Evolutionary conservation across 2,888 invertebrate genomes (phyloP), one percentile per base, ranked within the genome.

Genomic region (Tetragonula carbonaria): DNA sequence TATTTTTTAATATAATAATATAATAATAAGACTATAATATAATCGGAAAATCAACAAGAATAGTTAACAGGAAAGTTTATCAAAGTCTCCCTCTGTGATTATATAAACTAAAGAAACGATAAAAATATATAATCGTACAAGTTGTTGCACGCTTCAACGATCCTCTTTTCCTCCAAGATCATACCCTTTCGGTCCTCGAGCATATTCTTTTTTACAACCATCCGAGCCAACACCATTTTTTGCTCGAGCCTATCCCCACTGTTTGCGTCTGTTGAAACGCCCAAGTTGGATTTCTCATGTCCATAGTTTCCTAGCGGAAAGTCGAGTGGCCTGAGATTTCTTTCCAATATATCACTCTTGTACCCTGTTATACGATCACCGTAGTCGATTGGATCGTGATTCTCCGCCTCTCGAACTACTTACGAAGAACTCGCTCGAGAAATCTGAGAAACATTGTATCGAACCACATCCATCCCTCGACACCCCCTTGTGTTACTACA

Each of bases 141-240:
- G 74, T 45, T 67, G 65, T 74, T 78, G 50, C 28, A 67, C 62
- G 11, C 16, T 70, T 16, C 16, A 0, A 45, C 55, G 18, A 5
- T n/a, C 50, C 38, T 45, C 55, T 28, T 51, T 23, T 4, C n/a
- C 50, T 45, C 71, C 0, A 38, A 13, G 33, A 45, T 66, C 70
- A 62, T 59, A 75, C 72, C 81, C 68, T 66, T 70, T 76, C 76
- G 45, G 55, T 68, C 53, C 55, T 18, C 63, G 21, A n/a, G 33
- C 33, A 62, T 70, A 63, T 82, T 79, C 23, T 80, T 85, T 66
- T 90, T 86, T 66, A 78, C 80, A 82, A 83, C 82, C 81, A 86
- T 87, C 89, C 76, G 84, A 90, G 82, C 84, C 90, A 85, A 89
- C 91, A 90, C 91, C 90, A 91, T 92, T 92, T 93, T 93, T 92